Evolutionary conservation across 2,888 invertebrate genomes (phyloP), one percentile per base, ranked within the genome.

Genomic region (Gymnocheta viridis): DNA sequence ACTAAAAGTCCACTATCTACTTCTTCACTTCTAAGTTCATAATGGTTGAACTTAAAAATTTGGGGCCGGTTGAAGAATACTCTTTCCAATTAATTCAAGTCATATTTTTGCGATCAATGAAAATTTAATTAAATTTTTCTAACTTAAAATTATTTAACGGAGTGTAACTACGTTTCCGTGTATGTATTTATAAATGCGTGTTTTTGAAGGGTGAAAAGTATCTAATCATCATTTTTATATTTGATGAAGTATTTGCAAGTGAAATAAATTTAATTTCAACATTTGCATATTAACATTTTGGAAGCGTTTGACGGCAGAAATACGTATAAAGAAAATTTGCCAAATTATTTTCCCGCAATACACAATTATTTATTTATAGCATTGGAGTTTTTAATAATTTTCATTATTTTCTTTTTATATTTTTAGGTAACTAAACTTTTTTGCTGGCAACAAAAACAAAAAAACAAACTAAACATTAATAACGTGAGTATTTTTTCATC

Each of bases 211-310:
- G 17, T 14, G 14, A 6, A 66, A 56, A 35, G 14, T 49, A 22
- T 22, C 22, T 7, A 56, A 72, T 56, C 27, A 72, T 51, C 51
- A 51, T 22, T 54, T 74, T 54, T 54, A 66, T 66, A 29, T 51
- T 32, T 49, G 3, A 14, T 3, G 66, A 66, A 47, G 66, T 49
- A 47, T 32, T 47, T 72, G 19, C 7, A 49, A 22, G 47, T 58
- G 66, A 80, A 35, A 22, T 24, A 4, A 49, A 67, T 35, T 51
- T 9, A 51, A 38, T 73, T 51, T 51, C 12, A 22, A 73, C 73
- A 74, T 80, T 73, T 73, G 29, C 27, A 10, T 73, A 51, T 51
- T 54, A 73, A 67, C 73, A 51, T 80, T 74, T 73, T 60, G 19
- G 14, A 60, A 74, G 67, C 22, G 17, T 58, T 29, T 29, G 58